Evolutionary conservation across 2,888 invertebrate genomes (phyloP), one percentile per base, ranked within the genome.

Genomic region (Octodonta nipae): DNA sequence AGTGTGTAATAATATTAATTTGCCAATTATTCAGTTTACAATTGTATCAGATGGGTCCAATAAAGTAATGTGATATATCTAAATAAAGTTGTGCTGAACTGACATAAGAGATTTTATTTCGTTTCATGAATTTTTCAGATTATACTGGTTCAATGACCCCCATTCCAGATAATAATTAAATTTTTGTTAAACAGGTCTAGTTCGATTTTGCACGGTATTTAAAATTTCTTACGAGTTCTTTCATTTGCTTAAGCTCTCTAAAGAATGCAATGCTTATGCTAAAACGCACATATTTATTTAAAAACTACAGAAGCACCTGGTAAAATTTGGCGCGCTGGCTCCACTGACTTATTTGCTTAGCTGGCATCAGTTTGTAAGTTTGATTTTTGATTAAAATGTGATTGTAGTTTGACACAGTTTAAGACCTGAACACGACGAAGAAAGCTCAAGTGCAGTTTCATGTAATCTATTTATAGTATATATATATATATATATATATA

Each of bases 141-240:
- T 63, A 56, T 54, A 47, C 60, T 44, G 62, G 61, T 45, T 61
- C 62, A 47, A 58, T 61, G 58, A 61, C 59, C 40, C 61, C 62
- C 38, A 58, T 61, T 43, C 55, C 60, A 46, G 44, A 52, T 45
- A 54, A 52, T 45, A 52, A 54, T 50, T 58, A 37, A 38, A 33
- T 28, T 20, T 34, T 38, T 40, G 27, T 33, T 26, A 32, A 33
- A 28, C 52, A 55, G 54, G 56, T 58, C 52, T 47, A 50, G 50
- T 55, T 54, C 41, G 32, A 36, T 45, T 46, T 47, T 52, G 52
- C 52, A 52, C 49, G 47, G 42, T 46, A 49, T 51, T 35, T 47
- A 47, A 28, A 45, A 17, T 27, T 16, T 7, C 7, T 17, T 7
- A 17, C 5, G 5, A 17, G 36, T 48, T 43, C 27, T 35, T 47